These are phyloP conservation scores for Habropoda laboriosa DNA, from an alignment of 1,140 invertebrate genomes.

Conservation along the genomic window DNA sequence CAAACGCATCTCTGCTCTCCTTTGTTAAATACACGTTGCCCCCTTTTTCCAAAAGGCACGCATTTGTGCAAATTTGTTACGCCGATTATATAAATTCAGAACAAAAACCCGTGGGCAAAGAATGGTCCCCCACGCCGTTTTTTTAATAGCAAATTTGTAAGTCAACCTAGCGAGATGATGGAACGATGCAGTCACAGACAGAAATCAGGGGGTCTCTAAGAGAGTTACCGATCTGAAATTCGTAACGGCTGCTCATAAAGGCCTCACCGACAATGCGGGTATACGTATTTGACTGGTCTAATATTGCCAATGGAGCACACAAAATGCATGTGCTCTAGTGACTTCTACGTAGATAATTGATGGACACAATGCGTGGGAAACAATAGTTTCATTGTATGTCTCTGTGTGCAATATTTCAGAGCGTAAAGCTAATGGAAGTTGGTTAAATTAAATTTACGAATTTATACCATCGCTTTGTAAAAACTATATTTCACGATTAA, in stretches of 20 bases:
- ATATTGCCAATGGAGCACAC: constrained; percentile 1
- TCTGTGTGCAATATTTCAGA: no score
- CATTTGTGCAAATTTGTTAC: constrained; percentile 57
- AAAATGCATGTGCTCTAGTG: neutral
- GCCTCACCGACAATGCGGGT: neutral
- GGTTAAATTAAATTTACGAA: no score
- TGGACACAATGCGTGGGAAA: constrained; percentile 6
- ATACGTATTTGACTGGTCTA: constrained; percentile 15
- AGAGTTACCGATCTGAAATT: constrained; percentile 58
- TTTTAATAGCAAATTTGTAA: constrained; percentile 65
- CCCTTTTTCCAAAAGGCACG: neutral
- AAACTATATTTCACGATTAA: no score
- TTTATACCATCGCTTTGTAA: no score
- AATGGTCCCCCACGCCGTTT: constrained; percentile 34
- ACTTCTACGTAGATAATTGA: neutral
- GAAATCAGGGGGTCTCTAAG: constrained; percentile 40
- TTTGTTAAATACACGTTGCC: neutral
- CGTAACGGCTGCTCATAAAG: constrained; percentile 54
- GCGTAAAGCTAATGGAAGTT: neutral
- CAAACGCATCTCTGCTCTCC: neutral
- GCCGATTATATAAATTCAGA: constrained; percentile 62
- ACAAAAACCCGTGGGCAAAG: constrained; percentile 49
- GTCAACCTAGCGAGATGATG: constrained; percentile 67
- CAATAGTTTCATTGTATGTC: neutral
- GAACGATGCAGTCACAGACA: constrained; percentile 63